Conservation (phyloP, 2,113 vertebrate genomes). For the Takifugu bimaculatus region DNA sequence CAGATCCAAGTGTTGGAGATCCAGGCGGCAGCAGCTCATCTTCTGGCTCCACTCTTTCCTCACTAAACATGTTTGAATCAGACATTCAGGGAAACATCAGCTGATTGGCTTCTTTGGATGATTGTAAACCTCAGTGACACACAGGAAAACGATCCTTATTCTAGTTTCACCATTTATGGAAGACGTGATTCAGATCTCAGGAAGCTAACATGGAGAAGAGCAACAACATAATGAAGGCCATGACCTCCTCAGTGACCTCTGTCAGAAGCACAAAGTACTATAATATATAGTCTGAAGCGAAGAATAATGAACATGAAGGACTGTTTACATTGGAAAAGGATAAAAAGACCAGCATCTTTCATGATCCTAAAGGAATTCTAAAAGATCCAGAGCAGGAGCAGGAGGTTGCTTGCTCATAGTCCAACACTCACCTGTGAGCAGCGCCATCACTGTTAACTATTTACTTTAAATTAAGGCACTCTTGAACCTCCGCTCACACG, state of each 20-base stretch:
- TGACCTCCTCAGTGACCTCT: background rate
- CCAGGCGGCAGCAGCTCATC: conserved; percentile 1
- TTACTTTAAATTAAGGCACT: conserved; percentile 38
- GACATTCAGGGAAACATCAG: conserved; percentile 10
- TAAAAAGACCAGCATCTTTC: background rate
- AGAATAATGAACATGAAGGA: background rate
- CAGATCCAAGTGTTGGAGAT: conserved; percentile 2
- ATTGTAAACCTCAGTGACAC: conserved; percentile 29
- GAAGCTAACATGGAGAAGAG: too few relatives aligned
- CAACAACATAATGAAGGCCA: too few relatives aligned
- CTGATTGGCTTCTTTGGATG: background rate
- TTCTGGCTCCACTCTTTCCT: conserved; percentile 17
- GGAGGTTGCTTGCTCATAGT: background rate
- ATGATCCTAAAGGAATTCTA: conserved; percentile 9
- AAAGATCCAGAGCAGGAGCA: conserved; percentile 5
- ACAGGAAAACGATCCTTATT: background rate
- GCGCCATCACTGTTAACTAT: conserved; percentile 24
- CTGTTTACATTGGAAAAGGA: background rate
- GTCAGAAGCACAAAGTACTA: background rate
- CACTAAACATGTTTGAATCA: conserved; percentile 24
- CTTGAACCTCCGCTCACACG: background rate
- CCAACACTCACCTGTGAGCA: background rate
- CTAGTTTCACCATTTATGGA: background rate
- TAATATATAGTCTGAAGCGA: background rate
- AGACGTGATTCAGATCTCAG: background rate